A percentile compares a stretch with the other conserved stretches of the same genome.
Evolutionary conservation across 2,888 invertebrate species (phyloP).

Genomic region (Parochlus steinenii): DNA sequence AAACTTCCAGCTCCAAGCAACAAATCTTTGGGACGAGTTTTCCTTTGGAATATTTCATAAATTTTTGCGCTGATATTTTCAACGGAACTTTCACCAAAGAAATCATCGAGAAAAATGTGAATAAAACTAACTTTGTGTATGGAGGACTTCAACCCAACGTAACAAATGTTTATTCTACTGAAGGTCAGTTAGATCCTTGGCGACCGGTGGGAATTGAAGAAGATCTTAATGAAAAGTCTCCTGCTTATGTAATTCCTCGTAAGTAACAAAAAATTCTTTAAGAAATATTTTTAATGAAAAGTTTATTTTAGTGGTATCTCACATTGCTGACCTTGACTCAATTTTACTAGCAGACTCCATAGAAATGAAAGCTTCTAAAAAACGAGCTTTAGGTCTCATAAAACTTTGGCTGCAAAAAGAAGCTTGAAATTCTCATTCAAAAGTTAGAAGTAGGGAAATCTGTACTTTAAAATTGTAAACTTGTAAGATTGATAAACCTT

Average conservation of each 20-base stretch:
- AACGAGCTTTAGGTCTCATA: conserved; percentile 19
- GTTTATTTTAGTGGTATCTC: conserved; percentile 21
- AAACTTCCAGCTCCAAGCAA: conserved; percentile 42
- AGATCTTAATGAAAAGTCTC: conserved; percentile 16
- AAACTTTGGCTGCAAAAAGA: conserved; percentile 18
- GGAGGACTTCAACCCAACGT: conserved; percentile 32
- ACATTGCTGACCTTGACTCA: conserved; percentile 24
- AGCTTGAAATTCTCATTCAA: too few species aligned
- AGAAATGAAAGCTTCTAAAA: conserved; percentile 24
- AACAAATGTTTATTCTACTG: conserved; percentile 34
- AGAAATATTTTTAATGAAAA: not conserved
- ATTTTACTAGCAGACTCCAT: conserved; percentile 19
- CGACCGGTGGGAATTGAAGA: conserved; percentile 32
- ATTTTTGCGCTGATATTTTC: conserved; percentile 23
- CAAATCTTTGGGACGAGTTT: conserved; percentile 34
- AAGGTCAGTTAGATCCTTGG: conserved; percentile 40
- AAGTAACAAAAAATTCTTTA: too few species aligned
- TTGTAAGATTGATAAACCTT: too few species aligned
- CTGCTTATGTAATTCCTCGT: conserved; percentile 20
- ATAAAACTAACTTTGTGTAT: conserved; percentile 31
- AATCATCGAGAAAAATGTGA: not conserved
- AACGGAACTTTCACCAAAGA: conserved; percentile 13
- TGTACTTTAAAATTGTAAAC: too few species aligned
- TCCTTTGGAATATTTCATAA: conserved; percentile 21
- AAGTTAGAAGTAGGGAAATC: too few species aligned